These are phyloP conservation scores for Acrocephalus scirpaceus DNA, from an alignment of 2,797 vertebrate genomes.

Conservation along the genomic window DNA sequence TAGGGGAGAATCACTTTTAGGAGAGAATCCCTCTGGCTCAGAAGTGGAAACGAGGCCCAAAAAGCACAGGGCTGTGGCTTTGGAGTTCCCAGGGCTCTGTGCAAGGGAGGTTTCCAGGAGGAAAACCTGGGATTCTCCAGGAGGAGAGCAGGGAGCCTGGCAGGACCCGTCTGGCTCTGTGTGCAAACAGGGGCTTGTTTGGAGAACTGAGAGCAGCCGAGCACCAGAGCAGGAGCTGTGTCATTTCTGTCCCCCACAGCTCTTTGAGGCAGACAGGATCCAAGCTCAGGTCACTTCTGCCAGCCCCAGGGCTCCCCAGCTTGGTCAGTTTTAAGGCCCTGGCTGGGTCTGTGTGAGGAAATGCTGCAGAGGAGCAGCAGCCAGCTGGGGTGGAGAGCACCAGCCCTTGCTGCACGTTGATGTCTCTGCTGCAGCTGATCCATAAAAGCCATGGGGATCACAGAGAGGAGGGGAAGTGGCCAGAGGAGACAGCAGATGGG, in stretches of 20 bases:
- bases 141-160: not conserved
- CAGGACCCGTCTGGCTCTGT: not conserved
- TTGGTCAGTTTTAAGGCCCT: not conserved
- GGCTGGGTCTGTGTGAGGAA: not conserved
- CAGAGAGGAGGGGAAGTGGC: not conserved
- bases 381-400: accelerated
- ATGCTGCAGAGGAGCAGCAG: not conserved
- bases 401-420: accelerated
- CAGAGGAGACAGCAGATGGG: not conserved
- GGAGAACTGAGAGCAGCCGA: not conserved
- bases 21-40: not conserved
- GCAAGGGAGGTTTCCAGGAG: not conserved
- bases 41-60: not conserved
- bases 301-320: not conserved
- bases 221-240: not conserved
- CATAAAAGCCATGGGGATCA: not conserved
- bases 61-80: not conserved
- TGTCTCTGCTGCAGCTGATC: not conserved
- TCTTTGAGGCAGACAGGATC: not conserved
- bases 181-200: not conserved
- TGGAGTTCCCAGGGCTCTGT: not conserved
- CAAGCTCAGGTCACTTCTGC: not conserved
- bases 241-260: accelerated
- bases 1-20: too few species aligned
- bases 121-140: not conserved